These are phyloP conservation scores for Xenopus petersii DNA, from an alignment of 2,797 vertebrate species.

Conservation along the genomic window DNA sequence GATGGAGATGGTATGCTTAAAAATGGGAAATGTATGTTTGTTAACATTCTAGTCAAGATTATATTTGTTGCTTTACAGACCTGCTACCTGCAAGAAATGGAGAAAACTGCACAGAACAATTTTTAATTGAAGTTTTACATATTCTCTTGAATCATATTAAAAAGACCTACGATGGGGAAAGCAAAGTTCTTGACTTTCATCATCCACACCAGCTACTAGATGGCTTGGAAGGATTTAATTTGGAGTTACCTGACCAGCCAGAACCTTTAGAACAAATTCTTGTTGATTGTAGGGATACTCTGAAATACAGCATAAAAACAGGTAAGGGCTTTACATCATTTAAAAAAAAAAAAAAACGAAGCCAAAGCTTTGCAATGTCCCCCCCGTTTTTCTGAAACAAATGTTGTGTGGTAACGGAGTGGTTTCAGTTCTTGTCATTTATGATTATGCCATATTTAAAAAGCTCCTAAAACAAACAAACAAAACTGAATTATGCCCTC, in stretches of 20 bases:
- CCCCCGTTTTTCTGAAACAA: too few species aligned
- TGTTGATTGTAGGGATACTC: constrained; percentile 64
- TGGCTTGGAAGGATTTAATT: constrained; percentile 66
- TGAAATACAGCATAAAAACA: constrained; percentile 72
- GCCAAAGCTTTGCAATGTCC: too few species aligned
- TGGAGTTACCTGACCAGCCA: constrained; percentile 62
- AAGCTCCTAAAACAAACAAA: too few species aligned
- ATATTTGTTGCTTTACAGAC: constrained; percentile 49
- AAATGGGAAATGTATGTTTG: too few species aligned
- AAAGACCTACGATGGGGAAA: constrained; percentile 61
- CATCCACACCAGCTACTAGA: constrained; percentile 67
- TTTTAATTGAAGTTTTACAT: constrained; percentile 65
- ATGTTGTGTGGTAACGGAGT: too few species aligned
- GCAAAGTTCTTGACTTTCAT: constrained; percentile 71
- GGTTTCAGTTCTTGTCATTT: too few species aligned
- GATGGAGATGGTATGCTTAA: too few species aligned
- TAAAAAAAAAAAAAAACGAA: too few species aligned
- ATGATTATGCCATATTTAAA: too few species aligned
- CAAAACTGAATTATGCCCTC: too few species aligned
- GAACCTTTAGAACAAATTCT: constrained; percentile 66
- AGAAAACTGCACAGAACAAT: constrained; percentile 56
- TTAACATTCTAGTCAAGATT: too few species aligned
- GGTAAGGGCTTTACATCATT: constrained; percentile 41
- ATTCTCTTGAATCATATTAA: constrained; percentile 65
- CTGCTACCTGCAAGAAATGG: constrained; percentile 61